A percentile compares a stretch with the other conserved stretches of the same genome.
Evolutionary conservation across 35 echinoderm and acorn worm genomes (phyloP).

Genomic region (Apostichopus californicus): DNA sequence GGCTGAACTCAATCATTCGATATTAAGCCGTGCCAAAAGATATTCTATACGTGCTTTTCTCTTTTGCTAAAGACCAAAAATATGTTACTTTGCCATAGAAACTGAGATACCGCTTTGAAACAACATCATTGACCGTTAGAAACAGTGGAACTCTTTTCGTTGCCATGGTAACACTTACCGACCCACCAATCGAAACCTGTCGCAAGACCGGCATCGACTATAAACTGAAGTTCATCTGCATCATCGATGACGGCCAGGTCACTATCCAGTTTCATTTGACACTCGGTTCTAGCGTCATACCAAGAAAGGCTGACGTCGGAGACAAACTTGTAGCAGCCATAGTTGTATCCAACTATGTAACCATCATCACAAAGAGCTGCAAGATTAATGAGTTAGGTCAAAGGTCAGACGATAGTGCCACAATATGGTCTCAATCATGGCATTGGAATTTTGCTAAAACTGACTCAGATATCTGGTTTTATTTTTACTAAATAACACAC

Average conservation of each 20-base stretch:
- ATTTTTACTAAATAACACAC: too few relatives aligned
- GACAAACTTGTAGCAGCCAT: conserved; percentile 74
- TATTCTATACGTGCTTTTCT: too few relatives aligned
- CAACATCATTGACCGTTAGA: too few relatives aligned
- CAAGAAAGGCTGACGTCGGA: conserved; percentile 20
- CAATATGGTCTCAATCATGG: too few relatives aligned
- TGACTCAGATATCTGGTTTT: too few relatives aligned
- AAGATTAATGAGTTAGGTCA: conserved; percentile 1
- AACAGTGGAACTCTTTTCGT: too few relatives aligned
- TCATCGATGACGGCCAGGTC: conserved; percentile 73
- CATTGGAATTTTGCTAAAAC: too few relatives aligned
- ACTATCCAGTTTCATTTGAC: conserved; percentile 34
- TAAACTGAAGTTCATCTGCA: conserved; percentile 61
- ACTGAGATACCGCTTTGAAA: too few relatives aligned
- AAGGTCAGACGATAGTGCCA: not conserved
- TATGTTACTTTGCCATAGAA: too few relatives aligned
- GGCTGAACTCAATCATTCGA: too few relatives aligned
- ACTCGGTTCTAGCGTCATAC: conserved; percentile 53
- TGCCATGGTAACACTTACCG: conserved; percentile 38
- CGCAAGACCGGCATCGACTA: conserved; percentile 25
- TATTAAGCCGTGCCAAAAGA: too few relatives aligned
- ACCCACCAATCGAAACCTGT: conserved; percentile 62
- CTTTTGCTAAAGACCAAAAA: too few relatives aligned
- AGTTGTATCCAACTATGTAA: conserved; percentile 58
- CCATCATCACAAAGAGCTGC: conserved; percentile 43